Evolutionary conservation across 2,888 invertebrate genomes (phyloP).

Genomic region (Exocentrus adspersus): DNA sequence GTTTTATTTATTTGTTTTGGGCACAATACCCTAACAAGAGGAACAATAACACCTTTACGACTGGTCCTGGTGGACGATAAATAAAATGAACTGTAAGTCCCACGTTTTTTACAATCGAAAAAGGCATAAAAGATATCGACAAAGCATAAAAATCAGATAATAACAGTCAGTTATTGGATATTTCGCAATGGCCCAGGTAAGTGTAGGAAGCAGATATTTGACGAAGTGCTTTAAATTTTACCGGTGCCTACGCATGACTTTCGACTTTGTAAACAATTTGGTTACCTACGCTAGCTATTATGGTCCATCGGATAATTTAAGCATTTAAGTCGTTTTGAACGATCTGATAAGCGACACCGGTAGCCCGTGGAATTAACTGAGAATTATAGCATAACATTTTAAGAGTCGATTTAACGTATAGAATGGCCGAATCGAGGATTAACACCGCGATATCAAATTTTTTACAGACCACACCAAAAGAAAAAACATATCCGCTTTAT

Average conservation of each 20-base stretch:
- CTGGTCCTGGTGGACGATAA: slow-evolving; percentile 17
- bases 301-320: slow-evolving; percentile 16
- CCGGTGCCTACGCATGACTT: slow-evolving; percentile 48
- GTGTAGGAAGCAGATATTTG: slow-evolving; percentile 51
- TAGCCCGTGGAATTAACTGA: neutral
- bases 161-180: slow-evolving; percentile 46
- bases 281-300: slow-evolving; percentile 44
- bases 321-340: slow-evolving; percentile 9
- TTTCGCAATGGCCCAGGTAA: slow-evolving; percentile 48
- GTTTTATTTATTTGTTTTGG: too few species aligned
- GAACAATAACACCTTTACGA: slow-evolving; percentile 25
- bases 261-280: slow-evolving; percentile 49
- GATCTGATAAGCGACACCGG: slow-evolving; percentile 2
- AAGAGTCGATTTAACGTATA: neutral
- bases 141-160: slow-evolving; percentile 45
- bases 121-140: slow-evolving; percentile 41
- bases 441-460: too few species aligned
- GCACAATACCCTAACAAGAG: slow-evolving; percentile 6
- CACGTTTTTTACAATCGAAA: slow-evolving; percentile 38
- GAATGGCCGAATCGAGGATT: neutral
- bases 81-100: slow-evolving; percentile 27
- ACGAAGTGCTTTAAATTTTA: slow-evolving; percentile 46
- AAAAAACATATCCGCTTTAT: too few species aligned
- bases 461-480: too few species aligned
- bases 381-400: neutral